Percentiles rank a stretch among this genome's conserved stretches.
phyloP scores from a whole-genome alignment of 2,888 invertebrate species.

The Leptura quadrifasciata region DNA sequence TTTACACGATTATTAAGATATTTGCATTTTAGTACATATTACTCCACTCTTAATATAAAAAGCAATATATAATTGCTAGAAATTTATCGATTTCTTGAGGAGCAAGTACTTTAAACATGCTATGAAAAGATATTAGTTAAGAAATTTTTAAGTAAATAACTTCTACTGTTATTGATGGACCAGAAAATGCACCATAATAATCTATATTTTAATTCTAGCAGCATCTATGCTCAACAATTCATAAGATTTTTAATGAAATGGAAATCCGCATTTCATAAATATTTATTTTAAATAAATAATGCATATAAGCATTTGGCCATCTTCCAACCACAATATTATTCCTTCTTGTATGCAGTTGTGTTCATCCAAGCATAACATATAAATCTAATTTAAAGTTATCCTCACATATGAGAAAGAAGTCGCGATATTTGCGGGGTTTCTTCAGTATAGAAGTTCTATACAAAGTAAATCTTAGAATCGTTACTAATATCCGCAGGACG shows the following conservation, averaged over 20 bases:
- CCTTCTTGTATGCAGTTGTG: not conserved
- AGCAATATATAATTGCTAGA: too few relatives aligned
- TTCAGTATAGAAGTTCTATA: not conserved
- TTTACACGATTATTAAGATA: too few relatives aligned
- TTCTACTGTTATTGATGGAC: too few relatives aligned
- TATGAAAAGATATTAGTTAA: too few relatives aligned
- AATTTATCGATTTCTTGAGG: too few relatives aligned
- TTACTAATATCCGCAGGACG: not conserved
- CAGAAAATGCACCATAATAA: too few relatives aligned
- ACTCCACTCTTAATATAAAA: too few relatives aligned
- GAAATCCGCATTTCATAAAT: not conserved
- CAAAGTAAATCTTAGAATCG: not conserved
- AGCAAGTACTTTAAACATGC: too few relatives aligned
- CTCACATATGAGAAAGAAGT: not conserved
- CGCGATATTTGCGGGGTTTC: not conserved
- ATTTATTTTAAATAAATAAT: not conserved
- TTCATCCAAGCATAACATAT: not conserved
- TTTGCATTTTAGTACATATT: too few relatives aligned
- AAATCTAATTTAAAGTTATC: not conserved
- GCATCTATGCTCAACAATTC: too few relatives aligned
- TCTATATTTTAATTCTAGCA: too few relatives aligned
- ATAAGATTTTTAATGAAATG: not conserved
- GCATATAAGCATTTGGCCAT: not conserved
- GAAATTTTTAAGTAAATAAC: too few relatives aligned
- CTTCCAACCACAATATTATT: not conserved